Evolutionary conservation across 2,888 invertebrate genomes (phyloP).

Genomic region (Agrotis exclamationis): DNA sequence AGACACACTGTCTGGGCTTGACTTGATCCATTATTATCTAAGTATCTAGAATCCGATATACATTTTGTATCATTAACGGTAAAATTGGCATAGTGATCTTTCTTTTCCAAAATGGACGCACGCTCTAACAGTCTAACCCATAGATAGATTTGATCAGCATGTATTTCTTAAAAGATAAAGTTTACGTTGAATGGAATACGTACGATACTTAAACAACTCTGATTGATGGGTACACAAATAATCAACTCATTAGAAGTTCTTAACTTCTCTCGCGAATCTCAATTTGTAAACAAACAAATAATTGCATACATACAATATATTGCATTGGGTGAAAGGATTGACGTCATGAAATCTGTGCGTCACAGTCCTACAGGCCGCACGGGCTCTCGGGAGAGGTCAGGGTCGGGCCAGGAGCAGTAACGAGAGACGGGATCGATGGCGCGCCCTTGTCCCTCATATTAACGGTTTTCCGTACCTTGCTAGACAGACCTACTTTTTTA

Average conservation of each 20-base stretch:
- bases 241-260: not conserved
- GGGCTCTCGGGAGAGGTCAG: constrained; percentile 75
- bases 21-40: constrained; percentile 49
- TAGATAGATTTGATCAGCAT: constrained; percentile 1
- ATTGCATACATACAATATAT: not conserved
- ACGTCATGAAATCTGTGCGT: constrained; percentile 54
- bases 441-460: constrained; percentile 77
- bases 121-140: too few species aligned
- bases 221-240: too few species aligned
- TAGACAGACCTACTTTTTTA: constrained; percentile 51
- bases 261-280: not conserved
- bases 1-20: constrained; percentile 76
- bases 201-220: not conserved
- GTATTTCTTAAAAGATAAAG: constrained; percentile 1
- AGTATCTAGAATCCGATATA: constrained; percentile 49
- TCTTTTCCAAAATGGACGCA: constrained; percentile 1
- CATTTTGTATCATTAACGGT: constrained; percentile 33
- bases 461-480: constrained; percentile 60
- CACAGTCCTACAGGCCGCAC: constrained; percentile 32
- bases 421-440: constrained; percentile 76
- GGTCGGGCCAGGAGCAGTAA: constrained; percentile 78
- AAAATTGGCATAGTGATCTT: constrained; percentile 12
- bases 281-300: constrained; percentile 37
- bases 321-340: constrained; percentile 29
- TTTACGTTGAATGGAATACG: constrained; percentile 2